Evolutionary conservation across 2,797 vertebrate genomes (phyloP).

Genomic region (Chloroceryle amazona): DNA sequence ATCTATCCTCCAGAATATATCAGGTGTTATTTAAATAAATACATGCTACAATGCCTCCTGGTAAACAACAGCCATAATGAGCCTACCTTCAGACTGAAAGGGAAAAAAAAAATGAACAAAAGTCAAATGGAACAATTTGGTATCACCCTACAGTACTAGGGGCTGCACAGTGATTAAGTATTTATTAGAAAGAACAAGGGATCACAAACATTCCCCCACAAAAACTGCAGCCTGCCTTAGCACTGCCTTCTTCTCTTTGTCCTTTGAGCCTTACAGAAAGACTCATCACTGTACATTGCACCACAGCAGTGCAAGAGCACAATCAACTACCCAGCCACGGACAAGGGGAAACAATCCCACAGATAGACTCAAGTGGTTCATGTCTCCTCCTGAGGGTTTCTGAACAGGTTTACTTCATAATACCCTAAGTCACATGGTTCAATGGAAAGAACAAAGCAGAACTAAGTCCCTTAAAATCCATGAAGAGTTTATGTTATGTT

Average conservation of each 20-base stretch:
- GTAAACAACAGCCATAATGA: neutral
- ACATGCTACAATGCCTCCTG: neutral
- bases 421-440: neutral
- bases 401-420: neutral
- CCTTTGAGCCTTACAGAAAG: neutral
- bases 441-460: neutral
- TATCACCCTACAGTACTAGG: neutral
- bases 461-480: neutral
- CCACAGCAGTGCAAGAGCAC: neutral
- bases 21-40: slow-evolving; percentile 9
- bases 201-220: neutral
- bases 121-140: neutral
- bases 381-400: neutral
- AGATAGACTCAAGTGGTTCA: neutral
- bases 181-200: neutral
- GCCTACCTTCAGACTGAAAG: neutral
- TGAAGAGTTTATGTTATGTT: neutral
- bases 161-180: neutral
- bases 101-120: neutral
- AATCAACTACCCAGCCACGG: neutral
- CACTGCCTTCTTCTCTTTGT: neutral
- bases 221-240: neutral
- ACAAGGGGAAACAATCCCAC: neutral
- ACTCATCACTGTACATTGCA: neutral
- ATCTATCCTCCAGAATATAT: neutral